Base-by-base conservation (phyloP, 2,888 invertebrate species). In the Clunio marinus region DNA sequence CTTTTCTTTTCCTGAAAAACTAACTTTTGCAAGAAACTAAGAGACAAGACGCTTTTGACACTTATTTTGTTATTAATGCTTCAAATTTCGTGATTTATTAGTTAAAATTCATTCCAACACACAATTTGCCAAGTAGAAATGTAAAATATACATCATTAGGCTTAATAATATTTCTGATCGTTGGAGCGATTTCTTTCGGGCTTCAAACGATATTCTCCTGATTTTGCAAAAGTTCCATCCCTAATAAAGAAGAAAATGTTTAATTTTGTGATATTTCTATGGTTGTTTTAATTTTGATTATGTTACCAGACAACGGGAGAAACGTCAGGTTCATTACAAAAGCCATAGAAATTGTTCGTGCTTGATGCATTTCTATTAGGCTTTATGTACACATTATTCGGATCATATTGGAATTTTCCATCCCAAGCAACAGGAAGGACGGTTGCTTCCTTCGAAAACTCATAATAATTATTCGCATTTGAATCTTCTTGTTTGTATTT, bases 111-210 rank as follows among this genome's bases (percentile, higher is more conserved):
- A 13, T 41, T 10, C n/a, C 32, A 32, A 32, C 4, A 15, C n/a
- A 2, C 2, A 41, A 10, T 5, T n/a, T 41, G 41, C 41, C 41
- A 41, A n/a, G n/a, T n/a, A n/a, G n/a, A n/a, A n/a, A n/a, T n/a
- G n/a, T n/a, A n/a, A 22, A 20, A 51, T 10, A 13, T 41, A 13
- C 22, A 10, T 7, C 2, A 17, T 51, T 51, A n/a, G 13, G 2
- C n/a, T 66, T 35, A 66, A 32, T 46, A 66, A 20, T 66, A 66
- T 51, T 55, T 66, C 35, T 55, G 66, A 35, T 66, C 74, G 75
- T 78, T 78, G 20, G 78, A 78, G 59, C 72, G 74, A 72, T 79
- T 79, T 3, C 78, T 72, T 62, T 79, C 78, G 2, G 75, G 75
- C 69, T 75, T 74, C 37, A 77, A 74, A 70, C 77, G 76, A 22